Conservation (phyloP, 2,797 vertebrate species). For the Gallirallus australis region DNA sequence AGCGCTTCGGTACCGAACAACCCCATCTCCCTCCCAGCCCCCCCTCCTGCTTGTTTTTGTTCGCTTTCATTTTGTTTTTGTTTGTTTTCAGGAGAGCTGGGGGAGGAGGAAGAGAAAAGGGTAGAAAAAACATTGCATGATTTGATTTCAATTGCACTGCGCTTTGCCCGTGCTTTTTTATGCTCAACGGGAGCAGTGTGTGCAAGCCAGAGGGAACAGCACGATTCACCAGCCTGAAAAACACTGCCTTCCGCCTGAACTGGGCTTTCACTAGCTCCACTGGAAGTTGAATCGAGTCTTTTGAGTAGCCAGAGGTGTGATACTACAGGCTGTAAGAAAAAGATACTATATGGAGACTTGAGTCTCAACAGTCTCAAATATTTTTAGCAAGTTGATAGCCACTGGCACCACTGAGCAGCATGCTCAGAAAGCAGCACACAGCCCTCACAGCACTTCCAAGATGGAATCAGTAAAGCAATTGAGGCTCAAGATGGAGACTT, state of each 20-base stretch:
- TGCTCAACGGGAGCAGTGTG: background rate
- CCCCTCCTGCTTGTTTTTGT: background rate
- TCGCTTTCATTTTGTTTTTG: constrained; percentile 30
- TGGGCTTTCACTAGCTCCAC: background rate
- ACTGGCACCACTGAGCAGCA: background rate
- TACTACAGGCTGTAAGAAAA: background rate
- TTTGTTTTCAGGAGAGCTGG: constrained; percentile 46
- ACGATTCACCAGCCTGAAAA: background rate
- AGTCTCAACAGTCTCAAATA: background rate
- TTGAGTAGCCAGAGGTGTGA: background rate
- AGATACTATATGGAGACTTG: background rate
- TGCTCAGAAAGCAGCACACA: background rate
- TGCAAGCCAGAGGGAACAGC: background rate
- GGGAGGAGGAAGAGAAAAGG: constrained; percentile 26
- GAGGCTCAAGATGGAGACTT: background rate
- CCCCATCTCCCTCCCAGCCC: background rate
- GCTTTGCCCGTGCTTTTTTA: background rate
- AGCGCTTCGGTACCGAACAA: background rate
- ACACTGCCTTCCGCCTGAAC: background rate
- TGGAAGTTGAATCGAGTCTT: background rate
- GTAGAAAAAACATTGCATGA: constrained; percentile 29
- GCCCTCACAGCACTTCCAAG: fast-evolving
- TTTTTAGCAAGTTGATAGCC: background rate
- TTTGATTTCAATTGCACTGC: constrained; percentile 6
- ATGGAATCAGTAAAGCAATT: background rate